Base-by-base conservation (phyloP, 2,113 vertebrate genomes). In the Myiozetetes cayanensis region DNA sequence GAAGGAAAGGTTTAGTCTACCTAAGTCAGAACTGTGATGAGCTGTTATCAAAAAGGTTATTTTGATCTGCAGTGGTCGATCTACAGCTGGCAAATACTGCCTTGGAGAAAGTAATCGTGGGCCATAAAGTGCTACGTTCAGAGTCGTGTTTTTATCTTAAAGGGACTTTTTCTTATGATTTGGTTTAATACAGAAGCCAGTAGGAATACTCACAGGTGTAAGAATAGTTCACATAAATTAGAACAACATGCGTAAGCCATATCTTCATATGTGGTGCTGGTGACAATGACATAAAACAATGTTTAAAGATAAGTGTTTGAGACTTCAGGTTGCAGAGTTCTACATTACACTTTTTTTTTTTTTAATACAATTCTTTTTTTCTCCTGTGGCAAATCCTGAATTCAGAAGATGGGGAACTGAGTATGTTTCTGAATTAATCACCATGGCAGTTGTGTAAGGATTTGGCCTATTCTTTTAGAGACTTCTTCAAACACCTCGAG, bases 41-140 rank as follows among this genome's bases (percentile, higher is more conserved):
- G 73, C 81, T 94, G 81, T 78, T 94, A 62, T 59, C 30, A 80
- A 77, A 89, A 94, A 96, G 66, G 49, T 87, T 78, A 50, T 91
- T 96, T 96, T 96, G 75, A 84, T 94, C 91, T 92, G 73, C 86
- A 71, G n/a, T 68, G n/a, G 31, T 59, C 91, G 71, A 89, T 95
- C 76, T 96, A 73, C 72, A 97, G 94, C 82, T 85, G 70, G 46
- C 85, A 94, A 91, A 86, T 93, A 62, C 43, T 94, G 44, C 90
- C 76, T 87, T 89, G 74, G 56, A 96, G 76, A 92, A 91, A 82
- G 89, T 65, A 90, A 59, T 80, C 79, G 9, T 77, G 39, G 55
- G n/a, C 66, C 47, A 39, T 80, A 52, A 80, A 88, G 9, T n/a
- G 55, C 58, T 87, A 20, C 8, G 2, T 52, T 89, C 30, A 33